phyloP scores from a whole-genome alignment of 2,888 invertebrate genomes.

The Eilema caniola region DNA sequence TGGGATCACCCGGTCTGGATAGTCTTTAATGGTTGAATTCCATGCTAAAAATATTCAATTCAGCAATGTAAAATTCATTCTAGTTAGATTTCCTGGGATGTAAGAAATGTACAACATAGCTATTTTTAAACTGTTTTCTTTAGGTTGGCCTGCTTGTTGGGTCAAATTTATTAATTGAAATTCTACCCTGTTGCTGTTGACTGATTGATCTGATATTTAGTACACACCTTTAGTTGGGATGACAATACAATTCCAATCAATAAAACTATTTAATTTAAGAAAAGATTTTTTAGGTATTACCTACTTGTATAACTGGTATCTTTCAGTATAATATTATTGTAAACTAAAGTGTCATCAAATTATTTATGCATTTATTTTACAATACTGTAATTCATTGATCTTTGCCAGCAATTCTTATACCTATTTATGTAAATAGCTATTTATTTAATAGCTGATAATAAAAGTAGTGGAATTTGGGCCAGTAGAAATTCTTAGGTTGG shows the following conservation, averaged over 20 bases:
- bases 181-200: too few relatives aligned
- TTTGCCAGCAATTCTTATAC: constrained; percentile 14
- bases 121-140: too few relatives aligned
- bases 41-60: background rate
- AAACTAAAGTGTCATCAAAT: constrained; percentile 6
- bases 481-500: constrained; percentile 23
- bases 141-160: too few relatives aligned
- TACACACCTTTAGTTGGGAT: too few relatives aligned
- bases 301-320: background rate
- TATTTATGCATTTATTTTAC: background rate
- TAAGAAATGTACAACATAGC: background rate
- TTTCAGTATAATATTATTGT: background rate
- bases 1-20: background rate
- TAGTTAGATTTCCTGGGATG: background rate
- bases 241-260: too few relatives aligned
- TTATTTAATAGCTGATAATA: constrained; percentile 25
- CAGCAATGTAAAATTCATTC: background rate
- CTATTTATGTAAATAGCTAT: constrained; percentile 25
- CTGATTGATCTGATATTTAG: too few relatives aligned
- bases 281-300: too few relatives aligned
- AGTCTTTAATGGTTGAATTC: background rate
- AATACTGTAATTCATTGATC: constrained; percentile 18
- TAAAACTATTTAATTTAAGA: too few relatives aligned
- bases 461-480: constrained; percentile 20
- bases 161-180: too few relatives aligned